Evolutionary conservation across 2,888 invertebrate species (phyloP).

Genomic region (Tetramorium bicarinatum): DNA sequence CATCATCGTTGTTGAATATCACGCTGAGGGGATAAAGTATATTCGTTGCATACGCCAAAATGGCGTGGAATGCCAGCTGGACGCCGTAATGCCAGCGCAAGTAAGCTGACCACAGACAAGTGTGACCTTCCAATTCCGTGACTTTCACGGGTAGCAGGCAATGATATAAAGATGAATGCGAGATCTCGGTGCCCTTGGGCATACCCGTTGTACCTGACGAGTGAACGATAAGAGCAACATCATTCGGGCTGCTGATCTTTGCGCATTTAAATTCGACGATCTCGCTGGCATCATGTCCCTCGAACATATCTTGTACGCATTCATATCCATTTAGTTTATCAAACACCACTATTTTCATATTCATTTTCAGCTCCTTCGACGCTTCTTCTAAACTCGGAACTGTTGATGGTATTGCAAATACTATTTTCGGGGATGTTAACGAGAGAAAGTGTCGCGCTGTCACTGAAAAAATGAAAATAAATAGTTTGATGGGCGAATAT

Average conservation of each 20-base stretch:
- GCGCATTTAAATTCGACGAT: constrained; percentile 29
- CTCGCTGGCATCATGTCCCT: not conserved
- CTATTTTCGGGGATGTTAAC: not conserved
- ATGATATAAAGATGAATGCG: not conserved
- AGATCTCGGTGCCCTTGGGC: constrained; percentile 19
- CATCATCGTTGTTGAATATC: not conserved
- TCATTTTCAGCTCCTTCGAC: not conserved
- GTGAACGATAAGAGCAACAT: constrained; percentile 7
- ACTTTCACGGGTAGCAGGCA: not conserved
- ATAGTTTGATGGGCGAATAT: not conserved
- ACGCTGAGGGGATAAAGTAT: not conserved
- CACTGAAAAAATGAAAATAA: not conserved
- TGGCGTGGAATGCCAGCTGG: not conserved
- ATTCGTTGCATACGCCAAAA: not conserved
- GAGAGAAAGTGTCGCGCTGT: constrained; percentile 13
- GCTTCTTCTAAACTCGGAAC: not conserved
- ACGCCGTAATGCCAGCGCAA: constrained; percentile 30
- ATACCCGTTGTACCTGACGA: constrained; percentile 30
- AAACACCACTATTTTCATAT: not conserved
- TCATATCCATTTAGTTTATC: constrained; percentile 1
- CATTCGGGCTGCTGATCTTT: constrained; percentile 4
- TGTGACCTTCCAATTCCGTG: not conserved
- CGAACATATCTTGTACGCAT: constrained; percentile 10
- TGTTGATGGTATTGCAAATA: not conserved
- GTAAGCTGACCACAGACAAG: not conserved